Evolutionary conservation across 2,888 invertebrate genomes (phyloP).

Genomic region (Lucinisca nassula): DNA sequence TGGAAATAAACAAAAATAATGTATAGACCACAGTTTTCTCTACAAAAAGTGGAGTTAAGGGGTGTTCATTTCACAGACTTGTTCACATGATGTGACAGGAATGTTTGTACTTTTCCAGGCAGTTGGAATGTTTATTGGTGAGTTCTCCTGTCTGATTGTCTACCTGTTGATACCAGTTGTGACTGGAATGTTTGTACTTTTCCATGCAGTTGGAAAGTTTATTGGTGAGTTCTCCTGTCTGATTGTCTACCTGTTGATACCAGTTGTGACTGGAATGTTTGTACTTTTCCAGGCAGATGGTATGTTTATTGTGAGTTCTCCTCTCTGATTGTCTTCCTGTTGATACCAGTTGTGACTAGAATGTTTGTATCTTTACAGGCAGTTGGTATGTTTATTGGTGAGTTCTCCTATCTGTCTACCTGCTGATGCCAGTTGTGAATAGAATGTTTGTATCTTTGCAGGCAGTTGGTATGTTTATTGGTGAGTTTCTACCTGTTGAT

Average conservation of each 20-base stretch:
- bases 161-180: conserved; percentile 91
- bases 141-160: conserved; percentile 94
- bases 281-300: conserved; percentile 90
- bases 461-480: conserved; percentile 97
- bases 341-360: conserved; percentile 87
- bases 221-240: conserved; percentile 96
- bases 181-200: too few relatives aligned
- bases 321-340: conserved; percentile 94
- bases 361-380: too few relatives aligned
- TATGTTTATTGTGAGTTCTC: conserved; percentile 98
- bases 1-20: too few relatives aligned
- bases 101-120: too few relatives aligned
- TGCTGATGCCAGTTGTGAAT: conserved; percentile 88
- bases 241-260: conserved; percentile 92
- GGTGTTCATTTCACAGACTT: too few relatives aligned
- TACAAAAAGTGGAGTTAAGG: too few relatives aligned
- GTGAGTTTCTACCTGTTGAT: conserved; percentile 95
- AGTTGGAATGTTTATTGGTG: conserved; percentile 97
- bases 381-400: conserved; percentile 97
- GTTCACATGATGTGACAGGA: conserved; percentile 35
- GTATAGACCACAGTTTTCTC: too few relatives aligned
- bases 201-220: conserved; percentile 95
- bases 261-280: conserved; percentile 42
- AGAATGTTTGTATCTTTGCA: too few relatives aligned
- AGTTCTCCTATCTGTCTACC: conserved; percentile 95